Evolutionary conservation across 2,888 invertebrate species (phyloP).

Genomic region (Polydesmus complanatus): DNA sequence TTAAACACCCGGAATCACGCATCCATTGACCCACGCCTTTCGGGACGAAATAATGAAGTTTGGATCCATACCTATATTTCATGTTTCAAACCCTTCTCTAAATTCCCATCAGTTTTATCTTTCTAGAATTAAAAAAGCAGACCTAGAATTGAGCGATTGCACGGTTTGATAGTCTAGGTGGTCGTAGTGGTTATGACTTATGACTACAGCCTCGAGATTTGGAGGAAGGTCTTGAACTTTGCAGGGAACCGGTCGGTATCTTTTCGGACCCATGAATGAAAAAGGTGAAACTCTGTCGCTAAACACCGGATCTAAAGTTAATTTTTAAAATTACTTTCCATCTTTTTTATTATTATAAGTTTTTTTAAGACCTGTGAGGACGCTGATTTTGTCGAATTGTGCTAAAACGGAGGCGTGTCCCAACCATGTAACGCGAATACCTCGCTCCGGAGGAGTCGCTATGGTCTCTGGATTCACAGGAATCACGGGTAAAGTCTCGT

Average conservation of each 20-base stretch:
- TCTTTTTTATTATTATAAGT: not conserved
- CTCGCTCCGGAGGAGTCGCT: constrained; percentile 23
- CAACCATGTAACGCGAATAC: constrained; percentile 34
- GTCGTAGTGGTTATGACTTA: constrained; percentile 40
- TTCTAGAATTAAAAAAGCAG: too few species aligned
- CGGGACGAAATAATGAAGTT: constrained; percentile 38
- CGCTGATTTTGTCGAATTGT: constrained; percentile 32
- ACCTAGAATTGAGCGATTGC: constrained; percentile 25
- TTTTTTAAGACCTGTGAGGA: constrained; percentile 31
- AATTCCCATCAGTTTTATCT: too few species aligned
- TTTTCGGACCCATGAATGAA: constrained; percentile 29
- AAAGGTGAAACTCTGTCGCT: constrained; percentile 31
- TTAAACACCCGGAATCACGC: constrained; percentile 27
- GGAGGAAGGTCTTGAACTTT: constrained; percentile 33
- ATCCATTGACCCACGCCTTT: constrained; percentile 33
- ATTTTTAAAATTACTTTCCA: too few species aligned
- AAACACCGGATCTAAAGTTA: constrained; percentile 37
- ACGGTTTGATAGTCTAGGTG: constrained; percentile 34
- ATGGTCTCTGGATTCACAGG: constrained; percentile 24
- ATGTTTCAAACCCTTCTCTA: too few species aligned
- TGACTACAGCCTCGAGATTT: constrained; percentile 34
- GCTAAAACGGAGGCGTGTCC: constrained; percentile 38
- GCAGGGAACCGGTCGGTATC: constrained; percentile 32
- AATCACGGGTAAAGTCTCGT: constrained; percentile 27
- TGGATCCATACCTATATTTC: constrained; percentile 23